Evolutionary conservation across 2,888 invertebrate species (phyloP).

Genomic region (Oscheius onirici): DNA sequence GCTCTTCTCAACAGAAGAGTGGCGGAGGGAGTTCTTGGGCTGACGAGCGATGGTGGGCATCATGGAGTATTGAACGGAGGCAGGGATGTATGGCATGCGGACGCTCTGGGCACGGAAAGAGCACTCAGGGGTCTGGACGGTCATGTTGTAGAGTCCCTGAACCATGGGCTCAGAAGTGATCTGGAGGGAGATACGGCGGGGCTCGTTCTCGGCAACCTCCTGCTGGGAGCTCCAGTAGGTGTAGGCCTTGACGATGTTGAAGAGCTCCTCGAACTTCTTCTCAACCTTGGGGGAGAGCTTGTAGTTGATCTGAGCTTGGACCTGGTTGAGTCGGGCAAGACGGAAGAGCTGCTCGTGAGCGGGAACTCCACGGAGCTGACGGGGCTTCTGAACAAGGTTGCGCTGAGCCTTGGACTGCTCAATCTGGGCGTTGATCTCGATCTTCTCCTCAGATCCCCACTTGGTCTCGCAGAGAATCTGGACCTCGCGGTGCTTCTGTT

Average conservation of each 20-base stretch:
- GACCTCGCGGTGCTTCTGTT: conserved; percentile 53
- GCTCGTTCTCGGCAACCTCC: conserved; percentile 36
- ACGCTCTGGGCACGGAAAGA: conserved; percentile 46
- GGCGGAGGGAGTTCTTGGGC: conserved; percentile 28
- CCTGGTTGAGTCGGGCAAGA: conserved; percentile 48
- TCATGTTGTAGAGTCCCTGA: conserved; percentile 55
- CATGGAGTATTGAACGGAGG: not conserved
- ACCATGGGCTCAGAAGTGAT: conserved; percentile 63
- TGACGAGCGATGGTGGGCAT: conserved; percentile 34
- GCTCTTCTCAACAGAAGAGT: conserved; percentile 31
- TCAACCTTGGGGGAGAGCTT: conserved; percentile 46
- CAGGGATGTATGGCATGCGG: conserved; percentile 41
- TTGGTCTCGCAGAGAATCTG: conserved; percentile 39
- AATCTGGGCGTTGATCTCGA: conserved; percentile 42
- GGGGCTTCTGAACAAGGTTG: conserved; percentile 34
- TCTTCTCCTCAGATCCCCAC: conserved; percentile 53
- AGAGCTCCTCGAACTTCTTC: conserved; percentile 39
- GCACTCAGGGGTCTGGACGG: conserved; percentile 60
- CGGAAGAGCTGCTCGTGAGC: conserved; percentile 45
- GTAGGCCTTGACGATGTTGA: conserved; percentile 57
- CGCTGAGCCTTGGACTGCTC: conserved; percentile 47
- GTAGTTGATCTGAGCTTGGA: conserved; percentile 53
- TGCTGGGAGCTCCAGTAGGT: conserved; percentile 50
- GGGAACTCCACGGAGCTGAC: conserved; percentile 37
- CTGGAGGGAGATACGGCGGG: conserved; percentile 45